phyloP scores from a whole-genome alignment of 1,140 invertebrate species.

The Bombus cullumanus region DNA sequence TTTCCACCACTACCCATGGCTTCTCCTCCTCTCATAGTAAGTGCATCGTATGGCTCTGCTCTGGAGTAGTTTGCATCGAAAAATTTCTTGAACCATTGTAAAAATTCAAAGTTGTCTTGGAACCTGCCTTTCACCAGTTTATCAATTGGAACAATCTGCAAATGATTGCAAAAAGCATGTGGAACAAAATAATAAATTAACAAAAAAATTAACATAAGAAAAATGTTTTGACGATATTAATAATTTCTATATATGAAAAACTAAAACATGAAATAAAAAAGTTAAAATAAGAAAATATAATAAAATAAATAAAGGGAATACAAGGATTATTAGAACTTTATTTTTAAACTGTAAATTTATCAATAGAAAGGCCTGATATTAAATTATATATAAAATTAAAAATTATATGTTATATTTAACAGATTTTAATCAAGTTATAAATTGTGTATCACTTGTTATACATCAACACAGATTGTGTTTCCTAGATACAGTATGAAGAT shows the following conservation, averaged over 20 bases:
- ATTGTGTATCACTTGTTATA: neutral
- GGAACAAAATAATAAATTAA: slow-evolving; percentile 78
- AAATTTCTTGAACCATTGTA: slow-evolving; percentile 99
- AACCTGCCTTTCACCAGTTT: slow-evolving; percentile 96
- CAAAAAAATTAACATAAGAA: slow-evolving; percentile 35
- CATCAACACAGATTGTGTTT: neutral
- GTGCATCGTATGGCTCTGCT: slow-evolving; percentile 93
- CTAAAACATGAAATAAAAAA: neutral
- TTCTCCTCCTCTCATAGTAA: slow-evolving; percentile 92
- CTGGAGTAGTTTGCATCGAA: slow-evolving; percentile 99
- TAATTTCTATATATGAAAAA: neutral
- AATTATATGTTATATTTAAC: neutral
- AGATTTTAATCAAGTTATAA: neutral
- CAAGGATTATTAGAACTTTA: neutral
- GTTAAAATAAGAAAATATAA: neutral
- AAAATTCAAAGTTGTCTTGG: slow-evolving; percentile 99
- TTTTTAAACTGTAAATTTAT: neutral
- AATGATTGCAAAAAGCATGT: slow-evolving; percentile 81
- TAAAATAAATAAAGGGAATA: neutral
- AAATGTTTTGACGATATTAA: neutral
- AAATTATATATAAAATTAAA: neutral
- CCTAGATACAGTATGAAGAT: slow-evolving; percentile 30
- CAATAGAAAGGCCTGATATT: neutral
- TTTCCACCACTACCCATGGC: slow-evolving; percentile 88
- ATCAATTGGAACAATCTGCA: slow-evolving; percentile 93